Conservation (phyloP, 2,113 vertebrate genomes). For the Pongo abelii region DNA sequence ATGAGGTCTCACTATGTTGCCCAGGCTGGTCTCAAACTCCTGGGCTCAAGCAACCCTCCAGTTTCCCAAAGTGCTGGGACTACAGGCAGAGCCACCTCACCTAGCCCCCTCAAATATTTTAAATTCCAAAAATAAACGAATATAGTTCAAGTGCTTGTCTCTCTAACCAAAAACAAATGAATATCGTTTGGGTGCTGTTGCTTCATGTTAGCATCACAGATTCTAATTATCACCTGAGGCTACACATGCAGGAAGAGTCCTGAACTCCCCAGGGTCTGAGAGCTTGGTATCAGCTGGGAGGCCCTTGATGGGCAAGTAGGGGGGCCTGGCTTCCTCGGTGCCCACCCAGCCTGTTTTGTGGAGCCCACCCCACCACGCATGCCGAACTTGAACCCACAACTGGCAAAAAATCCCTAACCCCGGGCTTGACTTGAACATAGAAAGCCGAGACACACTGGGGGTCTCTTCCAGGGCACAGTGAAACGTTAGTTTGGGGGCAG, state of each 20-base stretch:
- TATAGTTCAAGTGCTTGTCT: background rate
- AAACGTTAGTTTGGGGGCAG: background rate
- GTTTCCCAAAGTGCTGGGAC: too few relatives aligned
- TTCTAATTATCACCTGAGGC: background rate
- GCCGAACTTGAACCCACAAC: background rate
- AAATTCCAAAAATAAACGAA: background rate
- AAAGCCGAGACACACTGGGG: background rate
- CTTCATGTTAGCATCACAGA: background rate
- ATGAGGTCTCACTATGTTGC: too few relatives aligned
- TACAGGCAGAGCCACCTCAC: too few relatives aligned
- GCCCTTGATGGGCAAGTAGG: rapidly evolving
- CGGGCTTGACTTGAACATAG: background rate
- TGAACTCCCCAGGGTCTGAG: background rate
- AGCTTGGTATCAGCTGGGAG: background rate
- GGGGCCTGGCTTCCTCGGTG: background rate
- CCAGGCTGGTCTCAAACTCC: too few relatives aligned
- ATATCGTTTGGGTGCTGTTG: background rate
- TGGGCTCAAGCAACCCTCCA: too few relatives aligned
- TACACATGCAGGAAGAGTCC: background rate
- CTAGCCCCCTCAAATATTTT: background rate
- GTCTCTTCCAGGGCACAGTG: background rate
- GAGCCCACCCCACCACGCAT: background rate
- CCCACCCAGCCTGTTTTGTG: background rate
- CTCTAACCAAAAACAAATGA: background rate
- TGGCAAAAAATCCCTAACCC: background rate